A percentile compares a stretch with the other conserved stretches of the same genome.
phyloP scores from a whole-genome alignment of 2,888 invertebrate species.

The Tupiocoris notatus region DNA sequence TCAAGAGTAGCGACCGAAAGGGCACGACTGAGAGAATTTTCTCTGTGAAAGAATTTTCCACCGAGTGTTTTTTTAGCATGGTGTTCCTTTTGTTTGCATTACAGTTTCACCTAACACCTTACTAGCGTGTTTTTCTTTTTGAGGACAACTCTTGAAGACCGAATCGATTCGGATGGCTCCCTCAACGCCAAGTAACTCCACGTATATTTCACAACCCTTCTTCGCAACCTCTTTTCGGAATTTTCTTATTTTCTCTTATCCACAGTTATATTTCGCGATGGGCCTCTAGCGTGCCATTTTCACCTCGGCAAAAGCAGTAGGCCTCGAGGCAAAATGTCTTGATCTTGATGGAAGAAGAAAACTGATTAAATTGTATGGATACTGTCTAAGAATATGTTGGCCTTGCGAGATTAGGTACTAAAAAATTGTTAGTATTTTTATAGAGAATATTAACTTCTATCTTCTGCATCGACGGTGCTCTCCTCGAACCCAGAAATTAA shows the following conservation, averaged over 20 bases:
- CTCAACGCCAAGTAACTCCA: slow-evolving; percentile 14
- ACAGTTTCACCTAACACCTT: not conserved
- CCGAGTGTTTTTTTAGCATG: not conserved
- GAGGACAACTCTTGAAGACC: not conserved
- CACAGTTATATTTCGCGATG: not conserved
- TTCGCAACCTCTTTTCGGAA: not conserved
- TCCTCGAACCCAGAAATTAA: no score
- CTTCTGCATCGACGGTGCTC: no score
- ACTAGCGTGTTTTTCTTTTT: not conserved
- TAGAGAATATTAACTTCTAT: no score
- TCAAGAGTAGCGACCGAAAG: slow-evolving; percentile 14
- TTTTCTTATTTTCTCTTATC: not conserved
- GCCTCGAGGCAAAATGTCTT: no score
- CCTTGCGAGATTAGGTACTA: no score
- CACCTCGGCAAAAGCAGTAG: slow-evolving; percentile 24
- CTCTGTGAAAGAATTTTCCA: not conserved
- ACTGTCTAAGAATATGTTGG: no score
- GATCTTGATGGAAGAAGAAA: no score
- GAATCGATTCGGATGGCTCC: slow-evolving; percentile 29
- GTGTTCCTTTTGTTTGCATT: not conserved
- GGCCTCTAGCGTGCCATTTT: not conserved
- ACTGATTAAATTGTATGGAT: no score
- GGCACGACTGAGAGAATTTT: slow-evolving; percentile 15
- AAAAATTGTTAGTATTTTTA: no score
- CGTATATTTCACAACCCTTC: not conserved